phyloP scores from a whole-genome alignment of 2,113 vertebrate species.

The Orthonyx spaldingii region DNA sequence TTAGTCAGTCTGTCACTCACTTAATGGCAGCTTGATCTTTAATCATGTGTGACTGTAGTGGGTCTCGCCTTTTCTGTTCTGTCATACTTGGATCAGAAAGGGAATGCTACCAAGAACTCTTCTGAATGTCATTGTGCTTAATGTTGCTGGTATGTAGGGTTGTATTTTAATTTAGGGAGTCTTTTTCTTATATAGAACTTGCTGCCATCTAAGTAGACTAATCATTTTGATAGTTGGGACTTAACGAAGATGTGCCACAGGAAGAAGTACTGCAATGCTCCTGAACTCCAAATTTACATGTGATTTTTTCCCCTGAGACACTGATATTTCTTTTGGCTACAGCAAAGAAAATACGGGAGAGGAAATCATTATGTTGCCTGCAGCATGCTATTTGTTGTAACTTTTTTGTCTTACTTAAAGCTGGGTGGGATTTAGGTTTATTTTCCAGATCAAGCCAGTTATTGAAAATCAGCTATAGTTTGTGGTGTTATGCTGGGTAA shows the following conservation, averaged over 20 bases:
- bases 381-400: not conserved
- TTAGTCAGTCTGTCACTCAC: not conserved
- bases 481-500: not conserved
- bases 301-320: not conserved
- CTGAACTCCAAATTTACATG: not conserved
- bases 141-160: not conserved
- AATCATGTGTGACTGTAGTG: not conserved
- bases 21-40: not conserved
- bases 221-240: not conserved
- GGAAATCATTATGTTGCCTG: not conserved
- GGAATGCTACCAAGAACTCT: not conserved
- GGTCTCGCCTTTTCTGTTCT: not conserved
- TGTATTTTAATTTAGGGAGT: not conserved
- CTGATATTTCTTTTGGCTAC: not conserved
- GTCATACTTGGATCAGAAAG: not conserved
- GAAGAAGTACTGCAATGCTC: not conserved
- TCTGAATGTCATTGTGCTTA: not conserved
- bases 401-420: not conserved
- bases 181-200: not conserved
- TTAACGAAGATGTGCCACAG: not conserved
- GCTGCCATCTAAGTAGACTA: not conserved
- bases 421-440: not conserved
- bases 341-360: not conserved
- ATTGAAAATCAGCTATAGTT: not conserved
- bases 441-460: not conserved